These are phyloP conservation scores for Caenorhabditis virilis DNA, from an alignment of 2,888 invertebrate genomes.

Conservation along the genomic window DNA sequence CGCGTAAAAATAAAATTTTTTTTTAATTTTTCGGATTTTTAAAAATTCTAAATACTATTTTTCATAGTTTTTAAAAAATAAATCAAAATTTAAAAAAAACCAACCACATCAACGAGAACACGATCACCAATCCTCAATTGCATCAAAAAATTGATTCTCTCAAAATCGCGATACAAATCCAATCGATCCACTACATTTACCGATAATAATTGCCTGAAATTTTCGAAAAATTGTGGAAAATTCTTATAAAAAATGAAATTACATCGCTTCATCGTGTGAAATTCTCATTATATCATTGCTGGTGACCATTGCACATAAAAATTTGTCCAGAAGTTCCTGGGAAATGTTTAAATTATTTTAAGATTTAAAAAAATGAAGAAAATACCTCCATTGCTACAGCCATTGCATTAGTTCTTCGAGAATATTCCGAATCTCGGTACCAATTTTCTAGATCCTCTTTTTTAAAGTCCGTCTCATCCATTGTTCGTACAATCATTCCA, in stretches of 20 bases:
- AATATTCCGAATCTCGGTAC: neutral
- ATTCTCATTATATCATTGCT: conserved; percentile 26
- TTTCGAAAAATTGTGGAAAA: neutral
- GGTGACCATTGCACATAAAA: conserved; percentile 23
- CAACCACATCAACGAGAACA: conserved; percentile 27
- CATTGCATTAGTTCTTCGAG: conserved; percentile 1
- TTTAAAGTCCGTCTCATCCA: conserved; percentile 22
- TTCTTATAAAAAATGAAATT: neutral
- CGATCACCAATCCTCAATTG: conserved; percentile 10
- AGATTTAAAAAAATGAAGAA: neutral
- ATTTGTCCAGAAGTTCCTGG: conserved; percentile 2
- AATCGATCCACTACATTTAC: conserved; percentile 14
- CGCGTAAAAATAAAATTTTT: too few relatives aligned
- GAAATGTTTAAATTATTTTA: too few relatives aligned
- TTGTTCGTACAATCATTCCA: conserved; percentile 19
- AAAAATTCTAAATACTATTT: too few relatives aligned
- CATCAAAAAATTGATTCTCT: conserved; percentile 16
- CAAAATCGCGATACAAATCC: conserved; percentile 11
- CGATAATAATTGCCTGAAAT: conserved; percentile 27
- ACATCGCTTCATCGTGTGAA: conserved; percentile 23
- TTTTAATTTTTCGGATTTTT: too few relatives aligned
- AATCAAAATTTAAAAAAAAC: conserved; percentile 8
- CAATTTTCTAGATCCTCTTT: neutral
- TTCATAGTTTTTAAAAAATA: neutral
- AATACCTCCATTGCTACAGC: conserved; percentile 17